A percentile compares a stretch with the other conserved stretches of the same genome.
phyloP scores from a whole-genome alignment of 92 coral and sea anemone species.

The Heliopora coerulea region DNA sequence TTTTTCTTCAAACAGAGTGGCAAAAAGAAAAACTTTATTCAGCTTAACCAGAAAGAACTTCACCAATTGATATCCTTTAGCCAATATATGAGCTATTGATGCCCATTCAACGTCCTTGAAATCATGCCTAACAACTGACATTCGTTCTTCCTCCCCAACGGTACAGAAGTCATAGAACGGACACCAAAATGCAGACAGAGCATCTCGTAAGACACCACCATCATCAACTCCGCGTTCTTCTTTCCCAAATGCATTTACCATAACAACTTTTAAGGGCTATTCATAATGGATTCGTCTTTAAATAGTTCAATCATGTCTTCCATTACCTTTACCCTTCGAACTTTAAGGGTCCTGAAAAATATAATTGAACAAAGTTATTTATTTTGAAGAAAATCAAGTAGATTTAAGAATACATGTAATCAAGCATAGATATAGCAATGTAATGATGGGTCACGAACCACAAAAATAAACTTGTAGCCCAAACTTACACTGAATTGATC shows the following conservation, averaged over 20 bases:
- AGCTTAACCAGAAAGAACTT: slow-evolving; percentile 39
- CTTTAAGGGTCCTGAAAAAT: too few species aligned
- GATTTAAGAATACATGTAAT: too few species aligned
- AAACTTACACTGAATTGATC: slow-evolving; percentile 38
- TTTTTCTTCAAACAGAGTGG: slow-evolving; percentile 10
- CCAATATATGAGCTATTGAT: too few species aligned
- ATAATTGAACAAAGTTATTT: slow-evolving; percentile 27
- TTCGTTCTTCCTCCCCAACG: slow-evolving; percentile 34
- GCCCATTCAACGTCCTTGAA: slow-evolving; percentile 19
- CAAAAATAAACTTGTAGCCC: too few species aligned
- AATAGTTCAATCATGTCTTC: background rate
- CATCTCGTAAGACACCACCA: slow-evolving; percentile 63
- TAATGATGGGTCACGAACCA: too few species aligned
- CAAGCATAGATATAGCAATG: too few species aligned
- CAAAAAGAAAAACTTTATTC: slow-evolving; percentile 17
- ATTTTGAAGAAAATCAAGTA: too few species aligned
- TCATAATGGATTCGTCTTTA: background rate
- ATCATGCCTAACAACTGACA: slow-evolving; percentile 44
- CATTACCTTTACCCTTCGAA: slow-evolving; percentile 42
- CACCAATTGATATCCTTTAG: background rate
- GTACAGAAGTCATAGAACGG: slow-evolving; percentile 38
- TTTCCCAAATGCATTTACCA: too few species aligned
- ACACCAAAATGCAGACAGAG: slow-evolving; percentile 65
- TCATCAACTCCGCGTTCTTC: slow-evolving; percentile 37
- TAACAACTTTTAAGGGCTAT: too few species aligned